phyloP scores from a whole-genome alignment of 2,888 invertebrate genomes.

The Craniophora ligustri region DNA sequence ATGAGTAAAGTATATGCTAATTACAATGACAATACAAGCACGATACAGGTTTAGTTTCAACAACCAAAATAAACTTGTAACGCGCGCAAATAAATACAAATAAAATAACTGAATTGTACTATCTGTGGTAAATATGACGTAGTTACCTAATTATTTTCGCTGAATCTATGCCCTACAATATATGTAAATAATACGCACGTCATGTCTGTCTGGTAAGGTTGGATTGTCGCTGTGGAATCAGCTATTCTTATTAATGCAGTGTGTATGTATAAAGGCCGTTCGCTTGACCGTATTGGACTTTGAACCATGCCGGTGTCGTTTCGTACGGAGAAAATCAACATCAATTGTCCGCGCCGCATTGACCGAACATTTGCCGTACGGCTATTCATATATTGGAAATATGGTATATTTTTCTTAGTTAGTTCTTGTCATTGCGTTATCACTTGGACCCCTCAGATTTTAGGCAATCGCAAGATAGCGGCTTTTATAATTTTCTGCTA shows the following conservation, averaged over 20 bases:
- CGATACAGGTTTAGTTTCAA: background rate
- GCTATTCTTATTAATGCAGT: conserved; percentile 58
- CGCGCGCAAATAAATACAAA: no score
- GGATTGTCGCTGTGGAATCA: conserved; percentile 49
- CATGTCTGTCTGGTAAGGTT: conserved; percentile 1
- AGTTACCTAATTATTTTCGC: background rate
- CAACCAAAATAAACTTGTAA: no score
- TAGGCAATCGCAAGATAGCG: background rate
- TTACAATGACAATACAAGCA: background rate
- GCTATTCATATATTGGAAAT: conserved; percentile 5
- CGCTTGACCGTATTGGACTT: conserved; percentile 62
- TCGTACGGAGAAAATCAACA: conserved; percentile 63
- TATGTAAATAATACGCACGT: background rate
- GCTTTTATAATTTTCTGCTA: no score
- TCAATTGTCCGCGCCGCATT: conserved; percentile 61
- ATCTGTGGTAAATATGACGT: background rate
- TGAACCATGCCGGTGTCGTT: conserved; percentile 55
- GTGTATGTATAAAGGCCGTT: conserved; percentile 53
- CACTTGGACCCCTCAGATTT: no score
- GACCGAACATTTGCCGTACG: conserved; percentile 28
- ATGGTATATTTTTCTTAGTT: background rate
- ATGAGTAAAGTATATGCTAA: background rate
- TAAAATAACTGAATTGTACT: background rate
- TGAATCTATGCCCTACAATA: background rate
- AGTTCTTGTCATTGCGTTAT: no score